Percentiles rank a stretch among this genome's conserved stretches.
Evolutionary conservation across 2,113 vertebrate species (phyloP).

Genomic region (Piprites chloris): DNA sequence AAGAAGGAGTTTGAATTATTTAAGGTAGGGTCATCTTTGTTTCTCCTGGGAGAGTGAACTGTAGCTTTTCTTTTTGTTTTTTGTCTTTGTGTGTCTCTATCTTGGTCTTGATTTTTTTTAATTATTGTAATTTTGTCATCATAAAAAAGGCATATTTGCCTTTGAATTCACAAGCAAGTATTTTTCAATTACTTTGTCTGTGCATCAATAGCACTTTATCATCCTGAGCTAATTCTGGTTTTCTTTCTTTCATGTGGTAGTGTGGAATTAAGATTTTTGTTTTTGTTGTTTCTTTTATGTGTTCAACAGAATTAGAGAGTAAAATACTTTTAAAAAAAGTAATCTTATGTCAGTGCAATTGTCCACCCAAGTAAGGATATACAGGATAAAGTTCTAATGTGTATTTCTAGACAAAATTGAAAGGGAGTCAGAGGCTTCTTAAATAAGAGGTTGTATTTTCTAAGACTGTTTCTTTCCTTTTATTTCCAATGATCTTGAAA

Average conservation of each 20-base stretch:
- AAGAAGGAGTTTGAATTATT: constrained; percentile 99
- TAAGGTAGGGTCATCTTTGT: constrained; percentile 83
- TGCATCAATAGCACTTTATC: neutral
- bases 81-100: neutral
- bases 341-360: neutral
- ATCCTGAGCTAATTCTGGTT: neutral
- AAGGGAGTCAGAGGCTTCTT: neutral
- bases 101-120: neutral
- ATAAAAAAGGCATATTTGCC: neutral
- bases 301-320: neutral
- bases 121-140: neutral
- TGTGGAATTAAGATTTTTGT: neutral
- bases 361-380: neutral
- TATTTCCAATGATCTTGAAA: neutral
- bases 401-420: neutral
- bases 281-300: neutral
- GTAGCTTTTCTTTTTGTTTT: neutral
- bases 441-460: neutral
- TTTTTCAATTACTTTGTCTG: neutral
- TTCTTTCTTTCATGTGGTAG: neutral
- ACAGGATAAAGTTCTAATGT: neutral
- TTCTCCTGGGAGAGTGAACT: constrained; percentile 36
- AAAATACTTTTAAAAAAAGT: neutral
- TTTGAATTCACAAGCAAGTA: neutral
- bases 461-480: neutral